Base-by-base conservation (phyloP, 1,140 invertebrate species). In the Anoplolepis gracilipes region DNA sequence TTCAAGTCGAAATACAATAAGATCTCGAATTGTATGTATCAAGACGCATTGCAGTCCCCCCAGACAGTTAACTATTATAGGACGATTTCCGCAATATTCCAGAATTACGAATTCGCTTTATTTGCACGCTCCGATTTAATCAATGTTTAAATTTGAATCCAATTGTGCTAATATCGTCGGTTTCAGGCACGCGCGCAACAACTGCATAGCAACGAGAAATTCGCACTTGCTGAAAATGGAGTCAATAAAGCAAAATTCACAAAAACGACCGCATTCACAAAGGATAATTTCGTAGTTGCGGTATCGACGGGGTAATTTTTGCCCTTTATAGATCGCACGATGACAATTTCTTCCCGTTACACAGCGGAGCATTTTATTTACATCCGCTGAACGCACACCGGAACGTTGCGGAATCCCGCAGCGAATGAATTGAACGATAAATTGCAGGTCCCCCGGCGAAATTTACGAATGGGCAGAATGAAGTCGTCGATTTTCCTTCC, bases 111-210 rank as follows among this genome's bases (percentile, higher is more conserved):
- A 70, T 62, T 64, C 81, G 28, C 28, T 49, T 84, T 62, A 84
- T 84, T 64, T 84, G 59, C 81, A 42, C 81, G 46, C 81, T 28
- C 6, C 72, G 59, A 84, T 76, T 84, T 76, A 76, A 84, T 84
- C 81, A 62, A 75, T 76, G 81, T 64, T 76, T 77, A 84, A 84
- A 84, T 84, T 77, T 76, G 25, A 84, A 84, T 84, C 46, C 33
- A 62, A 84, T 84, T 53, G 57, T 39, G 22, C 36, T 55, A 61
- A 65, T 78, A 49, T 49, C 36, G 1, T n/a, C 28, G 22, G 46
- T 39, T 65, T 3, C 22, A 8, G 19, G 33, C n/a, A 25, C 33
- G 22, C 72, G 28, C 42, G 30, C 16, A 16, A 36, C 46, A 39
- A 33, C 16, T 33, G 16, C 70, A 57, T 73, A 57, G 25, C 19